Base-by-base conservation (phyloP, 2,888 invertebrate species). In the Leptinotarsa rubiginosa region DNA sequence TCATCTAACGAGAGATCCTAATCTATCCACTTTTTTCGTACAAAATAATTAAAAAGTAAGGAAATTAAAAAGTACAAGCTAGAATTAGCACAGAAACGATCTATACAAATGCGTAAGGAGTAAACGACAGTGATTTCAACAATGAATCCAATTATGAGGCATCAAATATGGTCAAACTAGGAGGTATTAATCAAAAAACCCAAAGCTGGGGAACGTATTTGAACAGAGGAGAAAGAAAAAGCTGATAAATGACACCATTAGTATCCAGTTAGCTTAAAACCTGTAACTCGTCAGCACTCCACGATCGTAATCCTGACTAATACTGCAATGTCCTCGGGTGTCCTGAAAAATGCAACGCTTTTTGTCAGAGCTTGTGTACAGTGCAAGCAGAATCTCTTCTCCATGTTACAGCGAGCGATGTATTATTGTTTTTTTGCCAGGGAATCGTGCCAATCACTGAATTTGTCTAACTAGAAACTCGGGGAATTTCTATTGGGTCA, bases 241-340 rank as follows among this genome's bases (percentile, higher is more conserved):
- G 77, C 81, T 85, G 85, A 85, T 84, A 85, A 85, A 85, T 84
- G 81, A 83, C 79, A 78, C 84, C 85, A 84, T 85, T 85, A 85
- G 84, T 81, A 81, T 82, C 81, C 84, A 82, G 83, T 84, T 84
- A 84, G 84, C 84, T 83, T 83, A 84, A 85, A 84, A 85, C 84
- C 84, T 83, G 83, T 78, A 79, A 79, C 81, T 80, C 79, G 81
- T 81, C 81, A 80, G 75, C 78, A 77, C 69, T 71, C 68, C 65
- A 69, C 70, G 70, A 67, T 73, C 77, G 78, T 84, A 84, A 84
- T 83, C 84, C 82, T 84, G 84, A 84, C 82, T 83, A 82, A 84
- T 84, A 81, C 75, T 76, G 72, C 74, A 73, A 50, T 75, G 79
- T 78, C 76, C 77, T 77, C 78, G 73, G 72, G 75, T 68, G 72